Conservation (phyloP, 2,113 vertebrate species). For the Tylochromis polylepis region DNA sequence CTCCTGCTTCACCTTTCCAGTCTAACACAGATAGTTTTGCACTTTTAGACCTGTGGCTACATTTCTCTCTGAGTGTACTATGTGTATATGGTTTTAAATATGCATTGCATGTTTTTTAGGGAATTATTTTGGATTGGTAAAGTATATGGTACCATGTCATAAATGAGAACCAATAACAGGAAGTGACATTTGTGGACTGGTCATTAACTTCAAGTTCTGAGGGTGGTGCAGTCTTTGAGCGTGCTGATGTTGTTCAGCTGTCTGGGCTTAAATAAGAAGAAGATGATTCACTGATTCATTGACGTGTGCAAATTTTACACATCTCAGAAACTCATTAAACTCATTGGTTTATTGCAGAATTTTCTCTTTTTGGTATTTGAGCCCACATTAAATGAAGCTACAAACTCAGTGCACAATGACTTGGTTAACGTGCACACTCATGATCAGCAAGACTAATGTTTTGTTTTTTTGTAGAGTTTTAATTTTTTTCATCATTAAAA, state of each 20-base stretch:
- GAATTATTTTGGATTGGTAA: background rate
- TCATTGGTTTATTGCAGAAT: background rate
- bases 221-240: background rate
- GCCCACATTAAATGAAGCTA: background rate
- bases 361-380: background rate
- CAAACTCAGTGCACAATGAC: background rate
- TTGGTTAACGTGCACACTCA: background rate
- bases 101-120: background rate
- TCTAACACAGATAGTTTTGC: background rate
- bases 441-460: background rate
- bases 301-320: background rate
- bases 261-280: background rate
- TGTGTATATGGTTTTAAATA: background rate
- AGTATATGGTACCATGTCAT: background rate
- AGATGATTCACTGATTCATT: background rate
- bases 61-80: background rate
- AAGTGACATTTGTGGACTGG: background rate
- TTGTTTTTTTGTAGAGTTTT: background rate
- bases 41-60: background rate
- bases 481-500: background rate
- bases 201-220: background rate
- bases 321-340: background rate
- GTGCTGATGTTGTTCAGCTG: background rate
- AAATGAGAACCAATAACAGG: background rate
- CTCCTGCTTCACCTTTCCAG: background rate